Evolutionary conservation across 1,140 invertebrate genomes (phyloP), one percentile per base, ranked within the genome.

Genomic region (Saxidomus purpurata): DNA sequence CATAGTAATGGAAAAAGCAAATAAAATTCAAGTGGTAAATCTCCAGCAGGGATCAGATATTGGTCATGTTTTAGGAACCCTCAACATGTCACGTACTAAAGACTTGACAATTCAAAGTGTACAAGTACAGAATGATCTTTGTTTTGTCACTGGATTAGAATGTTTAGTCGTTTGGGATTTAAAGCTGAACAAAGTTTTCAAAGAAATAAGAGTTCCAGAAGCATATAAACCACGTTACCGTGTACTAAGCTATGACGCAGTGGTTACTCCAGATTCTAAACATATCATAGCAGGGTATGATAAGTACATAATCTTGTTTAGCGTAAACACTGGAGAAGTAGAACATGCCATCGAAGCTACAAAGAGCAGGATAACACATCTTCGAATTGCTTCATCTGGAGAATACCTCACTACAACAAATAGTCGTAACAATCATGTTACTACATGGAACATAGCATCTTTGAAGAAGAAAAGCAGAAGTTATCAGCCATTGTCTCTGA

Each of bases 241-340:
- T 15, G 92, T 93, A 13, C 81, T 90, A 17, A 80, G 84, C 19
- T 90, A 91, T 87, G 36, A 77, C 31, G 79, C 87, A 8, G 80
- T 84, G 69, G n/a, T 93, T 3, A 90, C 87, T 28, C 43, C 83
- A 19, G 89, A 91, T 71, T 40, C 38, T 9, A 52, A 76, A 40
- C 59, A 87, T 43, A 87, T 93, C n/a, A 36, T 93, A n/a, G 84
- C 90, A 17, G 89, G 76, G 9, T 93, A 91, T 80, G 92, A 93
- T 84, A 86, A 87, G 15, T 71, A 91, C 83, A 49, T 92, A 31
- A 25, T 92, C 13, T 17, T 92, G 17, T 92, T 84, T 71, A 77
- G 88, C 76, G 69, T 76, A 11, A 63, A 87, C n/a, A 85, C 89
- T 22, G 77, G 87, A 11, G 88, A 89, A 15, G 8, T 91, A 4